phyloP scores from a whole-genome alignment of 2,797 vertebrate species.

The Cirrhinus mrigala region DNA sequence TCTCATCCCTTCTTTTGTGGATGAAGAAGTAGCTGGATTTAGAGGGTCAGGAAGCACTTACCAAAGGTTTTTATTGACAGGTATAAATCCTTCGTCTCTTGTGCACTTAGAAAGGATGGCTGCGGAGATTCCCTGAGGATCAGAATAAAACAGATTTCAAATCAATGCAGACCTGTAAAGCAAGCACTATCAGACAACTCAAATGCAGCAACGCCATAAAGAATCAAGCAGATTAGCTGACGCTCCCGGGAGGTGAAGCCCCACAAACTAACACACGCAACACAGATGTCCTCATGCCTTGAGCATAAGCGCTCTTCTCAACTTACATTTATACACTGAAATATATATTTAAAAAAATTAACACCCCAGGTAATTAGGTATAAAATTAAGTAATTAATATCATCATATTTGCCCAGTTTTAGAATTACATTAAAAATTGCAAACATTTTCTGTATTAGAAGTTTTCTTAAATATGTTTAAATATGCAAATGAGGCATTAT shows the following conservation, averaged over 20 bases:
- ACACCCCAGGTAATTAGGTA: background rate
- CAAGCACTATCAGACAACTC: slow-evolving; percentile 69
- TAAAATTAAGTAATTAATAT: background rate
- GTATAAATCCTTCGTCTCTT: slow-evolving; percentile 82
- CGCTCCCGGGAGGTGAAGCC: slow-evolving; percentile 61
- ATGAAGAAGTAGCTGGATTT: slow-evolving; percentile 79
- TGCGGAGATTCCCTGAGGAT: slow-evolving; percentile 79
- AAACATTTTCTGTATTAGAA: background rate
- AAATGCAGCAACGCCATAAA: slow-evolving; percentile 71
- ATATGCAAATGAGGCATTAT: background rate
- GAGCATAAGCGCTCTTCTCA: slow-evolving; percentile 14
- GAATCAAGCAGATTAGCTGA: slow-evolving; percentile 67
- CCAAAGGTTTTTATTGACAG: slow-evolving; percentile 84
- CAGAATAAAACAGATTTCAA: slow-evolving; percentile 80
- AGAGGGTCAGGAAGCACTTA: slow-evolving; percentile 84
- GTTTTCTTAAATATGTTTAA: background rate
- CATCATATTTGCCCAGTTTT: background rate
- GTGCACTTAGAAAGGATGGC: slow-evolving; percentile 80
- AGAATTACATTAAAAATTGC: background rate
- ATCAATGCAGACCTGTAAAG: slow-evolving; percentile 76
- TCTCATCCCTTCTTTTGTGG: slow-evolving; percentile 75
- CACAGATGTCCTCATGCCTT: slow-evolving; percentile 24
- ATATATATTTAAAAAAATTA: background rate
- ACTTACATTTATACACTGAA: background rate
- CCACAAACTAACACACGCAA: slow-evolving; percentile 38